These are phyloP conservation scores for Beaufortia kweichowensis DNA, from an alignment of 2,113 vertebrate species.

Conservation along the genomic window DNA sequence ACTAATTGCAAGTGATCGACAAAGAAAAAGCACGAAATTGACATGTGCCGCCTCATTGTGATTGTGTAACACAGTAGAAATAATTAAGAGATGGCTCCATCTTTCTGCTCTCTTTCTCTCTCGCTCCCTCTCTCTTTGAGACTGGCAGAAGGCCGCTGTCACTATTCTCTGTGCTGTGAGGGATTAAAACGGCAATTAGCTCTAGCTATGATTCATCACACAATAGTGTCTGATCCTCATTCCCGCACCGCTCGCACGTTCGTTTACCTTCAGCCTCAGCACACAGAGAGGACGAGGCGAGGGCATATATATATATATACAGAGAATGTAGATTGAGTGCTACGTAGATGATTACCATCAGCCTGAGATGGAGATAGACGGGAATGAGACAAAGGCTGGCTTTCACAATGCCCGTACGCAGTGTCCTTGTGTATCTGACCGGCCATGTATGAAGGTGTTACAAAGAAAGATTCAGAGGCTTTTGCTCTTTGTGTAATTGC, in stretches of 20 bases:
- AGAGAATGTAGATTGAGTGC: neutral
- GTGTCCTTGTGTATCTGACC: neutral
- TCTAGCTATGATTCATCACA: conserved; percentile 53
- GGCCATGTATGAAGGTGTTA: neutral
- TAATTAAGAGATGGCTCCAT: neutral
- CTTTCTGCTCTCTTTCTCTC: neutral
- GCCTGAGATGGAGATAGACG: neutral
- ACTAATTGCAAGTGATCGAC: neutral
- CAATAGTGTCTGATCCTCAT: conserved; percentile 49
- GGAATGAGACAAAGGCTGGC: neutral
- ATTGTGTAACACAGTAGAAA: neutral
- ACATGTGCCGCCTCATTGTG: conserved; percentile 8
- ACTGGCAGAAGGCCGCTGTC: conserved; percentile 19
- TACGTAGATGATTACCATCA: conserved; percentile 26
- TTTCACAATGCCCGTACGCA: conserved; percentile 7
- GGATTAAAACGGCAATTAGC: conserved; percentile 61
- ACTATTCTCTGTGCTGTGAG: conserved; percentile 25
- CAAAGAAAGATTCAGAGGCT: no score
- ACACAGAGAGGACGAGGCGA: conserved; percentile 14
- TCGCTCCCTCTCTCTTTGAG: neutral
- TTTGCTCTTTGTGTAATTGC: no score
- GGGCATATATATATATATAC: conserved; percentile 17
- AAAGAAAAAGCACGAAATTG: conserved; percentile 24
- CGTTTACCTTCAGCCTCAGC: neutral
- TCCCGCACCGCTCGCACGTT: neutral